A percentile compares a stretch with the other conserved stretches of the same genome.
These are phyloP conservation scores for Contarinia nasturtii DNA, from an alignment of 1,140 invertebrate species.

Conservation along the genomic window DNA sequence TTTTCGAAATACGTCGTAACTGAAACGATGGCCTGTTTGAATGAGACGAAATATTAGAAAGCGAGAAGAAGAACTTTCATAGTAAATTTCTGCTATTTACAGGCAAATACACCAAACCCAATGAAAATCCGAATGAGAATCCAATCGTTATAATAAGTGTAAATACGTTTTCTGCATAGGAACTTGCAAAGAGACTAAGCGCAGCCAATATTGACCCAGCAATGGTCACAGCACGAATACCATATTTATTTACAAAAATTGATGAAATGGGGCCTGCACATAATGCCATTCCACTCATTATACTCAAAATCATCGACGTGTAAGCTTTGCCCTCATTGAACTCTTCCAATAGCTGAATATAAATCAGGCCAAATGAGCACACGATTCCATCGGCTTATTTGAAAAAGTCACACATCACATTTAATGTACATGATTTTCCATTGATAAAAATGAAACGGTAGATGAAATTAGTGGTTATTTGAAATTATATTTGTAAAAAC, in stretches of 20 bases:
- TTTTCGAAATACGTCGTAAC: constrained; percentile 90
- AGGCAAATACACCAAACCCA: constrained; percentile 31
- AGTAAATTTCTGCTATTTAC: too few relatives aligned
- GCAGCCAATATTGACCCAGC: constrained; percentile 62
- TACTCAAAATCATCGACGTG: constrained; percentile 76
- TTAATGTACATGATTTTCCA: too few relatives aligned
- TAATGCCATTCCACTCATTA: constrained; percentile 79
- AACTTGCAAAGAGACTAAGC: constrained; percentile 51
- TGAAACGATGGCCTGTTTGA: constrained; percentile 83
- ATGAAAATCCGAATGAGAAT: constrained; percentile 72
- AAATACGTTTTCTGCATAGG: constrained; percentile 54
- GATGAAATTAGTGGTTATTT: too few relatives aligned
- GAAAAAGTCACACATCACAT: constrained; percentile 7
- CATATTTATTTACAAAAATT: constrained; percentile 80
- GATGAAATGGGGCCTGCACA: constrained; percentile 88
- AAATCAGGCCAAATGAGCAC: constrained; percentile 79
- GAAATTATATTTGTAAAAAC: too few relatives aligned
- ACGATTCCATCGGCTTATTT: constrained; percentile 71
- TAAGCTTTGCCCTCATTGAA: constrained; percentile 59
- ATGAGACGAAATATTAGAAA: too few relatives aligned
- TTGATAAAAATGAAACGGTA: too few relatives aligned
- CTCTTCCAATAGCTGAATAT: constrained; percentile 57
- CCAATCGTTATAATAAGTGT: constrained; percentile 77
- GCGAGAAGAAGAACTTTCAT: too few relatives aligned
- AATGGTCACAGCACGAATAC: constrained; percentile 77